These are phyloP conservation scores for Synodontis membranacea DNA, from an alignment of 2,113 vertebrate species.

Conservation along the genomic window DNA sequence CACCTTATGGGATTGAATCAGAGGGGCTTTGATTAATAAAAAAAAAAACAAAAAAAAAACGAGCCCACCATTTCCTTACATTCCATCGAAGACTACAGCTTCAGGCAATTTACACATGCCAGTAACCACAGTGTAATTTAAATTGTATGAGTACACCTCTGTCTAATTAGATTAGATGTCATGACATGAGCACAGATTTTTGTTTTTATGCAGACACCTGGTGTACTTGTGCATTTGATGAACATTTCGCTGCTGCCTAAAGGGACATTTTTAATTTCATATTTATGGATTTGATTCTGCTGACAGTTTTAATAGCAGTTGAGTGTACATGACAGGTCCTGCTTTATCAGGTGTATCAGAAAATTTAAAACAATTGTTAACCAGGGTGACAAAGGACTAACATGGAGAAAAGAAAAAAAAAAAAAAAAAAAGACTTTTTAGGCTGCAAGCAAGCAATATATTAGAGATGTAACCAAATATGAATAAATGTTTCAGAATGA, in stretches of 20 bases:
- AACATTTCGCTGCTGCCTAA: conserved; percentile 32
- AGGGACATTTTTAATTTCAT: conserved; percentile 11
- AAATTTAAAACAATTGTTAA: not conserved
- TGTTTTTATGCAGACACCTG: not conserved
- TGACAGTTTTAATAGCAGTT: conserved; percentile 19
- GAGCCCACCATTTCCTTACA: not conserved
- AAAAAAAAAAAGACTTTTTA: not conserved
- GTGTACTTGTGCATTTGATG: not conserved
- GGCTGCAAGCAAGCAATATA: not conserved
- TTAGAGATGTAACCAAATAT: not conserved
- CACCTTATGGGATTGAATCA: conserved; percentile 13
- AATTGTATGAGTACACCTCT: conserved; percentile 39
- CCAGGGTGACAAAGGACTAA: not conserved
- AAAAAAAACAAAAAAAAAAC: not conserved
- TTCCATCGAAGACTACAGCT: conserved; percentile 22
- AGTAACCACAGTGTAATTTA: not conserved
- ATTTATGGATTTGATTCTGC: conserved; percentile 29
- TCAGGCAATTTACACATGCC: not conserved
- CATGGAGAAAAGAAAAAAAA: too few species aligned
- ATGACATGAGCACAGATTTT: not conserved
- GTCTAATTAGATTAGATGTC: conserved; percentile 46
- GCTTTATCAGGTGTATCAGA: not conserved
- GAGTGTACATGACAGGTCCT: not conserved
- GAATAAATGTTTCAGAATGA: not conserved
- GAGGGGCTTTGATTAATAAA: not conserved